Evolutionary conservation across 64 coral and sea anemone species (phyloP).

Genomic region (Acropora tenuis): DNA sequence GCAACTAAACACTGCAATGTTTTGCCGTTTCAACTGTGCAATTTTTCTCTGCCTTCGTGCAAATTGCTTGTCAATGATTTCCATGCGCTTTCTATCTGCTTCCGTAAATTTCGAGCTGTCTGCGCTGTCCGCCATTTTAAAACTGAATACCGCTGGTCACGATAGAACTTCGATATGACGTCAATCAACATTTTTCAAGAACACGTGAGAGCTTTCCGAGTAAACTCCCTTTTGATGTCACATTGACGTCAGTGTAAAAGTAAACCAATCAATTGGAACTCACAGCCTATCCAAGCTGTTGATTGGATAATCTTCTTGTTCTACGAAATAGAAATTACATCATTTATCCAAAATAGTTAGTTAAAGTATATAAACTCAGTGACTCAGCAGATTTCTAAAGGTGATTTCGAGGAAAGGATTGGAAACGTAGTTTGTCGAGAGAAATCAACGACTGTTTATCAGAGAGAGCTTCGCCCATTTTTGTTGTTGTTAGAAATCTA

Average conservation of each 20-base stretch:
- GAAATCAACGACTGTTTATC: neutral
- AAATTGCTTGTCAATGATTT: slow-evolving; percentile 55
- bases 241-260: slow-evolving; percentile 38
- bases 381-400: slow-evolving; percentile 17
- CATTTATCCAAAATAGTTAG: slow-evolving; percentile 35
- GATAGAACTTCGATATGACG: neutral
- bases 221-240: neutral
- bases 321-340: neutral
- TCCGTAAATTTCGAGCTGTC: slow-evolving; percentile 9
- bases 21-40: slow-evolving; percentile 64
- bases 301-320: neutral
- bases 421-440: neutral
- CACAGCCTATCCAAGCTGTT: neutral
- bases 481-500: too few species aligned
- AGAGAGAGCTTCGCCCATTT: too few species aligned
- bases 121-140: slow-evolving; percentile 88
- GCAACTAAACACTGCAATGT: slow-evolving; percentile 65
- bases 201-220: too few species aligned
- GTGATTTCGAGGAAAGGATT: neutral
- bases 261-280: slow-evolving; percentile 32
- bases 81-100: slow-evolving; percentile 50
- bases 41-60: slow-evolving; percentile 22
- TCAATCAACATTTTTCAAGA: neutral
- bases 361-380: neutral
- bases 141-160: slow-evolving; percentile 18